These are phyloP conservation scores for Gadopsis marmoratus DNA, from an alignment of 2,797 vertebrate species.

Conservation along the genomic window DNA sequence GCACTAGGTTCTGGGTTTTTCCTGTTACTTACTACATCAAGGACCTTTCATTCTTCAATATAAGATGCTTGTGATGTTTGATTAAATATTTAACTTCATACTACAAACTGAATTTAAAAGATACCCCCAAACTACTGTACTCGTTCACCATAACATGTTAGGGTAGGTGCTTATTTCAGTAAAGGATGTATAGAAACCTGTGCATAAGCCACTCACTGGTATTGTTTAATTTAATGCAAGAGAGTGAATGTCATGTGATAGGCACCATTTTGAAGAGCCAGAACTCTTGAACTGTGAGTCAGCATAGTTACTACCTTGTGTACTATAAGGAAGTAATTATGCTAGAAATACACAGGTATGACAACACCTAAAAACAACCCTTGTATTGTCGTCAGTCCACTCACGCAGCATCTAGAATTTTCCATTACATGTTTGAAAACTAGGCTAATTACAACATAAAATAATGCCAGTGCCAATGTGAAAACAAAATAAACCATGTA, in stretches of 20 bases:
- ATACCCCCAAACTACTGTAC: background rate
- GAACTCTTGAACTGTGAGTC: constrained; percentile 33
- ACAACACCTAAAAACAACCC: constrained; percentile 27
- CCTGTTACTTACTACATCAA: background rate
- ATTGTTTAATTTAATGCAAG: background rate
- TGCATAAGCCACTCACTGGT: background rate
- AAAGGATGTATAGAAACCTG: background rate
- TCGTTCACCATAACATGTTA: background rate
- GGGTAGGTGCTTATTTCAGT: background rate
- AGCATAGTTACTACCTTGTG: background rate
- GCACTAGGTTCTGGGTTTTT: background rate
- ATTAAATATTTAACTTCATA: constrained; percentile 43
- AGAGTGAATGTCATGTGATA: constrained; percentile 15
- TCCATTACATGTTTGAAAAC: constrained; percentile 11
- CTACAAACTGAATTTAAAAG: constrained; percentile 17
- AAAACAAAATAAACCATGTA: constrained; percentile 2
- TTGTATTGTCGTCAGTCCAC: constrained; percentile 3
- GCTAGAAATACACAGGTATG: constrained; percentile 15
- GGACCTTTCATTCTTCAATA: constrained; percentile 9
- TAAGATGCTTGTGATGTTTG: constrained; percentile 1
- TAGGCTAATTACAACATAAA: background rate
- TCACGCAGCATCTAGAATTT: background rate
- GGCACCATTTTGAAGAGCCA: background rate
- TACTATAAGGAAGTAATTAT: constrained; percentile 17
- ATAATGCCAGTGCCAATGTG: background rate